phyloP scores from a whole-genome alignment of 2,113 vertebrate species.

The Cervus canadensis region DNA sequence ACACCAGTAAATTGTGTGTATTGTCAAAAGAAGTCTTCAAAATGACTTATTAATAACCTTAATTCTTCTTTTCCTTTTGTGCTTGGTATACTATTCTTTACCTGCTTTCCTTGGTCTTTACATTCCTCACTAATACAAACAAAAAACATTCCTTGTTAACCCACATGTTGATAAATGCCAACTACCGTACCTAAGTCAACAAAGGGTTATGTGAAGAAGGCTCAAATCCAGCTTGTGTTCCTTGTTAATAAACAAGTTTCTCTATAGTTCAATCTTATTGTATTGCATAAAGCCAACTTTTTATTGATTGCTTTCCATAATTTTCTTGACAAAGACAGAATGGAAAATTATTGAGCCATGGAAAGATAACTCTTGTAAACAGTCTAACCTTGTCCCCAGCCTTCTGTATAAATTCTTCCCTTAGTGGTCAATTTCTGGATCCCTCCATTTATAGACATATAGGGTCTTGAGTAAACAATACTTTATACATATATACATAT shows the following conservation, averaged over 20 bases:
- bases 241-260: neutral
- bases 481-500: neutral
- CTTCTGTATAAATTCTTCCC: neutral
- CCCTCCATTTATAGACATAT: neutral
- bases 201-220: neutral
- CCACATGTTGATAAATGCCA: neutral
- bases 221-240: neutral
- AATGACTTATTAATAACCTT: neutral
- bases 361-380: neutral
- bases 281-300: neutral
- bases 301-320: neutral
- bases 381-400: neutral
- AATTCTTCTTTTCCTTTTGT: neutral
- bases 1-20: neutral
- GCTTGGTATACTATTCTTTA: neutral
- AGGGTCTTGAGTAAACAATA: neutral
- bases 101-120: neutral
- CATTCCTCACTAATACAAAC: neutral
- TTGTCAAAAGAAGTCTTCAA: neutral
- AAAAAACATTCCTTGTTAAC: neutral
- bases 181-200: neutral
- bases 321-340: neutral
- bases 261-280: neutral
- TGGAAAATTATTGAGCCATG: neutral
- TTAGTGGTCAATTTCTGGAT: neutral